phyloP scores from a whole-genome alignment of 2,113 vertebrate genomes.

The Thamnaconus septentrionalis region DNA sequence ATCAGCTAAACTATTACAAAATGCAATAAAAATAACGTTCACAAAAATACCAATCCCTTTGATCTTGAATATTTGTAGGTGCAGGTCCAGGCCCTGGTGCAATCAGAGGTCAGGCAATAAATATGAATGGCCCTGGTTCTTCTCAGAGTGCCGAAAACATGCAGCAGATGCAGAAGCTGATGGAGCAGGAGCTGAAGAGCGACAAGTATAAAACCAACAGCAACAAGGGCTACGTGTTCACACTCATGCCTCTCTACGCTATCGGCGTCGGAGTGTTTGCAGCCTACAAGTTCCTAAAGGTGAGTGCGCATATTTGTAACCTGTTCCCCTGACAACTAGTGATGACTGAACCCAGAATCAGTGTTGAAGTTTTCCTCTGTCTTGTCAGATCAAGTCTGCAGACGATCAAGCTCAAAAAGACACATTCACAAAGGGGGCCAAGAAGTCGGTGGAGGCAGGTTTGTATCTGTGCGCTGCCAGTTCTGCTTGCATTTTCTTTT shows the following conservation, averaged over 20 bases:
- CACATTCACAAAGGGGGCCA: slow-evolving; percentile 75
- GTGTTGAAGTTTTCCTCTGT: no score
- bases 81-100: slow-evolving; percentile 50
- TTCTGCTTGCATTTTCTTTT: rapidly evolving
- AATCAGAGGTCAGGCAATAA: slow-evolving; percentile 53
- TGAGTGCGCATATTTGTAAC: slow-evolving; percentile 25
- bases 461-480: slow-evolving; percentile 31
- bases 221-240: slow-evolving; percentile 85
- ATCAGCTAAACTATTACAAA: no score
- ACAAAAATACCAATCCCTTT: no score
- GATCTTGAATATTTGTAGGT: not conserved
- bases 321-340: not conserved
- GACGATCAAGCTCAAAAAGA: slow-evolving; percentile 77
- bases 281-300: slow-evolving; percentile 89
- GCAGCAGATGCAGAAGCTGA: slow-evolving; percentile 83
- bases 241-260: slow-evolving; percentile 87
- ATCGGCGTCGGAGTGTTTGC: slow-evolving; percentile 87
- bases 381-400: slow-evolving; percentile 80
- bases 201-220: slow-evolving; percentile 79
- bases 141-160: slow-evolving; percentile 67
- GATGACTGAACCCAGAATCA: not conserved
- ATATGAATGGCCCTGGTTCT: slow-evolving; percentile 48
- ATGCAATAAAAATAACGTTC: no score
- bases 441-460: slow-evolving; percentile 85
- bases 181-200: slow-evolving; percentile 83